Conservation (phyloP, 1,140 invertebrate species). For the Himalopsyche phryganea region DNA sequence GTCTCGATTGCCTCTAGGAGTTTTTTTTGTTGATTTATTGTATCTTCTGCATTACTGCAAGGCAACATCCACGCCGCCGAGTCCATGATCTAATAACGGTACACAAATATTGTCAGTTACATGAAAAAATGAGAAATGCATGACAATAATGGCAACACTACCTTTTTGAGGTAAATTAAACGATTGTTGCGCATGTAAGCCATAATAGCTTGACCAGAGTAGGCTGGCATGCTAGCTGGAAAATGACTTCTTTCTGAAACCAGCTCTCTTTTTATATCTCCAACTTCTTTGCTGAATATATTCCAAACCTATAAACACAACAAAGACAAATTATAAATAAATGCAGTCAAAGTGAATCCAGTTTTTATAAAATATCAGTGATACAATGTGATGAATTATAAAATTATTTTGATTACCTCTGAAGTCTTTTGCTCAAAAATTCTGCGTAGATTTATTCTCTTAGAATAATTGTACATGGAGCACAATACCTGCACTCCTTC, state of each 20-base stretch:
- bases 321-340: too few species aligned
- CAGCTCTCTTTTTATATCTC: constrained; percentile 68
- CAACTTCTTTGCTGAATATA: constrained; percentile 74
- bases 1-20: constrained; percentile 65
- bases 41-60: constrained; percentile 67
- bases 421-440: constrained; percentile 63
- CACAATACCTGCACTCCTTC: constrained; percentile 68
- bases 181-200: constrained; percentile 60
- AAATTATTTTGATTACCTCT: constrained; percentile 41
- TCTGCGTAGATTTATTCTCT: constrained; percentile 59
- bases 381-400: constrained; percentile 3
- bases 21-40: constrained; percentile 62
- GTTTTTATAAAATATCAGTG: too few species aligned
- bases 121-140: too few species aligned
- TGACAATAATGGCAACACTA: constrained; percentile 26
- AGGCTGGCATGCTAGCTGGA: constrained; percentile 63
- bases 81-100: constrained; percentile 54
- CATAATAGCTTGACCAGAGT: constrained; percentile 66
- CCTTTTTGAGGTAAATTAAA: constrained; percentile 58
- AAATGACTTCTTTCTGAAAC: constrained; percentile 59
- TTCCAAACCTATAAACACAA: constrained; percentile 62
- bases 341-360: too few species aligned
- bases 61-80: constrained; percentile 68
- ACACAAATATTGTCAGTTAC: neutral
- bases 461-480: constrained; percentile 66